phyloP scores from a whole-genome alignment of 2,797 vertebrate species.

The Masticophis lateralis region DNA sequence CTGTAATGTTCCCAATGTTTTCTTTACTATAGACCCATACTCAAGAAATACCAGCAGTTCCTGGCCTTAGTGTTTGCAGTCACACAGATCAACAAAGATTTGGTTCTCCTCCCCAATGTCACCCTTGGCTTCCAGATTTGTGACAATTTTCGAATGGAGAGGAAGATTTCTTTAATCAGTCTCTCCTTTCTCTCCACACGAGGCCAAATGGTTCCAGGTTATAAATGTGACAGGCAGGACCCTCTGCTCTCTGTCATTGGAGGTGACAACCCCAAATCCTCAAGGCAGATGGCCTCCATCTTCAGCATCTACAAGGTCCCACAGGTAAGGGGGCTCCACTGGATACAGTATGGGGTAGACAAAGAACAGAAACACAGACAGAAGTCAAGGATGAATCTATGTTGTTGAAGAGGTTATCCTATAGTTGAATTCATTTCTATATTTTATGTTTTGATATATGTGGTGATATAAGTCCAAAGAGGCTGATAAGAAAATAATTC shows the following conservation, averaged over 20 bases:
- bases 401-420: not conserved
- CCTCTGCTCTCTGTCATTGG: not conserved
- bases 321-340: not conserved
- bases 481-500: not conserved
- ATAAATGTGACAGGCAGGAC: not conserved
- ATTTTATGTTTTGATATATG: too few relatives aligned
- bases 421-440: not conserved
- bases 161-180: not conserved
- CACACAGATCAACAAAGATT: not conserved
- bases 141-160: not conserved
- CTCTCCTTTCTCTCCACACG: not conserved
- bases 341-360: not conserved
- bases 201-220: not conserved
- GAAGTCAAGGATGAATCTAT: not conserved
- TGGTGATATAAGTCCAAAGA: not conserved
- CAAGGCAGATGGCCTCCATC: not conserved
- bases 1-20: not conserved
- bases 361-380: not conserved
- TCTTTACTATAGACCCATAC: not conserved
- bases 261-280: not conserved
- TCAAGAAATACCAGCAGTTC: not conserved
- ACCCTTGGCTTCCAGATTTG: not conserved
- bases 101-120: not conserved
- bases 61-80: not conserved
- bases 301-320: not conserved